Evolutionary conservation across 1,140 invertebrate genomes (phyloP), one percentile per base, ranked within the genome.

Genomic region (Augochlora pura): DNA sequence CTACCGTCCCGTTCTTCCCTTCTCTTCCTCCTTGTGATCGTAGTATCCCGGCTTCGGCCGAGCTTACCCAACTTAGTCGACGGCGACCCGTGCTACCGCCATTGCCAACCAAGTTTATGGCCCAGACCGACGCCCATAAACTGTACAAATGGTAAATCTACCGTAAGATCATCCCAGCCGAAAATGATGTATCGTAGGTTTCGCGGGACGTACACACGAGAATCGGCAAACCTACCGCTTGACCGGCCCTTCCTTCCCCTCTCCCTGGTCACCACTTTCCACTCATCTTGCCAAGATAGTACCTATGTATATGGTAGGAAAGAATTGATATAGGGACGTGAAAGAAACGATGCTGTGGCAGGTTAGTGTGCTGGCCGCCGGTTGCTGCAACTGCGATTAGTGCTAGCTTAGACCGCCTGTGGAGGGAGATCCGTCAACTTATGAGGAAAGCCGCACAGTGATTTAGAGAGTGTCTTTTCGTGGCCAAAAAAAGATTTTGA

Each of bases 71-170:
- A 88, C 85, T 88, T 85, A 82, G 81, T 82, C 85, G 88, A 79
- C 80, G 74, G 70, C 71, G 85, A 80, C 70, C 73, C 84, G 77
- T 83, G 81, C 75, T 80, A 89, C 88, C 91, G 91, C 92, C 91
- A 93, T 92, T 92, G 91, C 90, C 91, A 92, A 92, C 76, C 89
- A 93, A 93, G 91, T 93, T 93, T 93, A 93, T 93, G 89, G 91
- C 90, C 86, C 90, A 92, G 91, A 92, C 91, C 91, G 88, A 89
- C 89, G 91, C 83, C 91, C 91, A 91, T 92, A 93, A 93, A 93
- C 90, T 92, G 89, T 92, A 89, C 91, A 90, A 93, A 93, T 93
- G 92, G 91, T 93, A 93, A 93, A 93, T 93, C 91, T 92, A 93
- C 87, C 91, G 92, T 92, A 91, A 93, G 91, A 92, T 91, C 92